Evolutionary conservation across 2,888 invertebrate genomes (phyloP), one percentile per base, ranked within the genome.

Genomic region (Perizoma flavofasciatum): DNA sequence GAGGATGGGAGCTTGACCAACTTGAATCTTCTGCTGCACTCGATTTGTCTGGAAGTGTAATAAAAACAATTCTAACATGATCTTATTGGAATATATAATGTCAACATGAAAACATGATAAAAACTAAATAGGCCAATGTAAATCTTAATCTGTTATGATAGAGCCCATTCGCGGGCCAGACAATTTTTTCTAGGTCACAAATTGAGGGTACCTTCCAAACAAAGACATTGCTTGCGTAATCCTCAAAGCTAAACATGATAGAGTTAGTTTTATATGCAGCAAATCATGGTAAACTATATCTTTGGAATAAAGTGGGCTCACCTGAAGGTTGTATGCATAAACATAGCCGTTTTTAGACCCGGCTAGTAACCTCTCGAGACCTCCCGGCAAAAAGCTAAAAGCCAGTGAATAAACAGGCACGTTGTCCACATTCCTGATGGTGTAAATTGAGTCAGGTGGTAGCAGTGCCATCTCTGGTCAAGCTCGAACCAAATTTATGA

Each of bases 251-350:
- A 51, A 66, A 70, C 67, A 69, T 64, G 63, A 67, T 63, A 69
- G 41, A 55, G 61, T 58, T 59, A 63, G 53, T 57, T 67, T 75
- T 67, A 63, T 74, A 68, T 79, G 78, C 70, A 81, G 70, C 73
- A 69, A 49, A 56, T 61, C 66, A 68, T 70, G 65, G 66, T 67
- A 71, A 72, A 79, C 69, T 70, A 70, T 71, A 79, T 79, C 69
- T 74, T 78, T 77, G 71, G 70, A 81, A 82, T 77, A 76, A 75
- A 66, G 63, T 77, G 74, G 78, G 73, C 88, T 89, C 88, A 96
- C 96, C 93, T 95, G 94, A 82, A 97, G 92, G 89, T 96, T 95
- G 95, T 96, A 97, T 79, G 96, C 93, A 85, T 95, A 95, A 71
- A 96, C 94, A 75, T 92, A 94, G 71, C 97, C 97, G 81, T 94